Base-by-base conservation (phyloP, 2,113 vertebrate species). In the Pseudorectes ferrugineus region DNA sequence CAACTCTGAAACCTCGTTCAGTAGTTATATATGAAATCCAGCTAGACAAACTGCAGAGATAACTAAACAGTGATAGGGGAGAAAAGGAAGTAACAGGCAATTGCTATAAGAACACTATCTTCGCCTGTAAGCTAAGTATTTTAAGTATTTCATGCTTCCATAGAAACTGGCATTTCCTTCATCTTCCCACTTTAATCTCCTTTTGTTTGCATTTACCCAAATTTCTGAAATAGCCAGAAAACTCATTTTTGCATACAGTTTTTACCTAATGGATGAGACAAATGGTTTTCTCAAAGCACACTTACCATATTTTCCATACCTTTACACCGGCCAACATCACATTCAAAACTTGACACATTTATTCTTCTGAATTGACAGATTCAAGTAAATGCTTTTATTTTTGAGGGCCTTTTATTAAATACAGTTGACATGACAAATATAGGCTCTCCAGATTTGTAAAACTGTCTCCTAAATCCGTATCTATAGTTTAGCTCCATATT, bases 371-470 rank as follows among this genome's bases (percentile, higher is more conserved):
- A 91, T 38, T 45, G 26, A 86, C 46, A 83, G 49, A 73, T 61
- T 65, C 49, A 65, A 85, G 12, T 75, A 45, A 29, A 85, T 45
- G 26, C 24, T 91, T 88, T 81, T 85, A 85, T 82, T 88, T 89
- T 66, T 36, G 76, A 92, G 93, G 86, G 73, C 38, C 25, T 42
- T 87, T 95, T 92, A 91, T 91, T 93, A 74, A 89, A 74, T 58
- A 46, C 33, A 63, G 45, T 63, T 91, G 70, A 73, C 51, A 40
- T 28, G 52, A 94, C 42, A 94, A 59, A 82, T 46, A 67, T 0
- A 76, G 66, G 36, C 66, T 96, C 46, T 70, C 70, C 40, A 15
- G 46, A 49, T 71, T 33, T 76, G 54, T 85, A 83, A 88, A 94
- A 72, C 23, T 57, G 49, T 45, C 46, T 93, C 45, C 23, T 74